Percentiles rank a stretch among this genome's conserved stretches.
phyloP scores from a whole-genome alignment of 2,113 vertebrate species.

The Halichoerus grypus region DNA sequence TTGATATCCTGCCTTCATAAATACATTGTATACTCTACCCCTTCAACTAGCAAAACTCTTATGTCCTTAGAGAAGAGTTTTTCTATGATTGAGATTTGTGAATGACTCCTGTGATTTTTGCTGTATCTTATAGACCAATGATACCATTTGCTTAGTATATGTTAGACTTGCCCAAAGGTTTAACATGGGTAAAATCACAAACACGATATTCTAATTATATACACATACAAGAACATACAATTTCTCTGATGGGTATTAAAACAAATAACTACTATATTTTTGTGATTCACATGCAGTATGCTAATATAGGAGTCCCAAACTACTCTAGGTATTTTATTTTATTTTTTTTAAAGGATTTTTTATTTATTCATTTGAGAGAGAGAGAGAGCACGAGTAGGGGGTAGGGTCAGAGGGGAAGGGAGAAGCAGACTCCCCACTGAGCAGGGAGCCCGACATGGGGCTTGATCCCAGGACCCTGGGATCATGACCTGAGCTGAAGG shows the following conservation, averaged over 20 bases:
- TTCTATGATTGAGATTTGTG: background rate
- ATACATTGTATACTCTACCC: background rate
- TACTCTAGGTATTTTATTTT: background rate
- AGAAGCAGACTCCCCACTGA: background rate
- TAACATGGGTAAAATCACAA: slow-evolving; percentile 19
- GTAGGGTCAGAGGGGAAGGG: background rate
- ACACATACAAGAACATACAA: background rate
- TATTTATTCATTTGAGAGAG: background rate
- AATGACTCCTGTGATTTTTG: background rate
- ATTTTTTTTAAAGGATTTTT: background rate
- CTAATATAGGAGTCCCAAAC: background rate
- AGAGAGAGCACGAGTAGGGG: background rate
- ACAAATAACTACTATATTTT: background rate
- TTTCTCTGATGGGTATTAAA: background rate
- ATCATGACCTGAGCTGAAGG: no score
- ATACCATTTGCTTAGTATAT: background rate
- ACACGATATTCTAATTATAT: background rate
- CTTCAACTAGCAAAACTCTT: background rate
- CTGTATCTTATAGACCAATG: background rate
- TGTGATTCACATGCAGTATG: background rate
- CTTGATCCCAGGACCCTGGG: background rate
- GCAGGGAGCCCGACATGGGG: background rate
- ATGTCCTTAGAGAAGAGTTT: background rate
- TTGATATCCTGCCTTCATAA: background rate
- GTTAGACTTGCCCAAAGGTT: slow-evolving; percentile 9